A percentile compares a stretch with the other conserved stretches of the same genome.
Evolutionary conservation across 1,140 invertebrate genomes (phyloP).

Genomic region (Drosophila sp.): DNA sequence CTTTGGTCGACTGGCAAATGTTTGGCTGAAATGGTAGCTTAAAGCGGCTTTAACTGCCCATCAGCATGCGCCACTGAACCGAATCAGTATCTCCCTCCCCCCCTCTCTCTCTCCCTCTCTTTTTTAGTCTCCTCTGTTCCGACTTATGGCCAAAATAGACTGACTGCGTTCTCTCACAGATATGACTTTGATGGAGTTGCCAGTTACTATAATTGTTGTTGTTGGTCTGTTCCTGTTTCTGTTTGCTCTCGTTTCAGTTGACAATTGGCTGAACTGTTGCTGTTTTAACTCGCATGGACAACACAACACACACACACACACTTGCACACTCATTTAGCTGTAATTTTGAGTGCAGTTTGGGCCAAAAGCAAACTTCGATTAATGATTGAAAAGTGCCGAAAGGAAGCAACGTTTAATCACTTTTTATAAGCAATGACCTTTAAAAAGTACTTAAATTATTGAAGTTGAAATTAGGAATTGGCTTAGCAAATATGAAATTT

Average conservation of each 20-base stretch:
- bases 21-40: constrained; percentile 38
- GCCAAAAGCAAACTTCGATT: not conserved
- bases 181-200: constrained; percentile 43
- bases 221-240: constrained; percentile 23
- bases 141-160: not conserved
- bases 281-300: constrained; percentile 34
- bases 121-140: too few species aligned
- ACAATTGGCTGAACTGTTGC: constrained; percentile 50
- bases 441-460: too few species aligned
- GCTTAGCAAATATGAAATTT: too few species aligned
- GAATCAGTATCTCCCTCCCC: constrained; percentile 2
- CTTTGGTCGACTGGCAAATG: constrained; percentile 28
- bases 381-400: constrained; percentile 7
- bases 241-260: constrained; percentile 34
- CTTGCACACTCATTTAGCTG: not conserved
- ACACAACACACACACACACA: not conserved
- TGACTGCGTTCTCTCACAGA: constrained; percentile 22
- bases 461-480: too few species aligned
- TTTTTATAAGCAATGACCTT: too few species aligned
- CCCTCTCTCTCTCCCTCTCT: not conserved
- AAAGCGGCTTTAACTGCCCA: constrained; percentile 60
- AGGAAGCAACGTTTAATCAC: too few species aligned
- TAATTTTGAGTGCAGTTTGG: not conserved
- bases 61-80: constrained; percentile 42
- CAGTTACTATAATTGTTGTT: constrained; percentile 58